Base-by-base conservation (phyloP, 2,797 vertebrate species). In the Hoplostethus mediterraneus region DNA sequence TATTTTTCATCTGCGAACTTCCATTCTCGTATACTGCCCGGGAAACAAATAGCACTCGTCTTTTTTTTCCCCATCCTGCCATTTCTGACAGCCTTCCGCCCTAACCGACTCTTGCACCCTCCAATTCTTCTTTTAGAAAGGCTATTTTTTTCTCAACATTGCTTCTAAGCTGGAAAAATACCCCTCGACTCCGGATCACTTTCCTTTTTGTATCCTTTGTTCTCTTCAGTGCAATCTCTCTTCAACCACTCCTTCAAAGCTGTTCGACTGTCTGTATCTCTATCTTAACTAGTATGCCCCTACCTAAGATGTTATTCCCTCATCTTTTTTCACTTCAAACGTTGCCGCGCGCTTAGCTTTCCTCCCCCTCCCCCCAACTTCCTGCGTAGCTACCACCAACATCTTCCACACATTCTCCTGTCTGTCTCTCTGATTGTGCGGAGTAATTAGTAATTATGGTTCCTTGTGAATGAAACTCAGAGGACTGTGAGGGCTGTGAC, bases 41-140 rank as follows among this genome's bases (percentile, higher is more conserved):
- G 56, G 51, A 38, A 60, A 60, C 40, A 36, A 9, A 48, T 7
- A 66, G 12, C 69, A 63, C 63, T 78, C 1, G 21, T 77, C 9
- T 38, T 4, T 25, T 11, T 25, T 73, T 49, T 73, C 30, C 59
- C 48, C 25, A 11, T 28, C 1, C 38, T 36, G 45, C 55, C 54
- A 21, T 69, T 58, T 77, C 63, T 64, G 73, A 84, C 71, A 76
- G 64, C 36, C 13, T 51, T 81, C 60, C 0, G 3, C 33, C 75
- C 56, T 51, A 71, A 80, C 78, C 69, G 67, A 16, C 77, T 70
- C 61, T 57, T 67, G 40, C 21, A 12, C 51, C 52, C 64, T 74
- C 51, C 79, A 79, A 67, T 85, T 87, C 83, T 74, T 51, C 61
- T 76, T 78, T 36, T 3, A 68, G 66, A 81, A n/a, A 31, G 36